Percentiles rank a stretch among this genome's conserved stretches.
Conservation (phyloP, 1,140 invertebrate genomes). For the Platorchestia sp. region DNA sequence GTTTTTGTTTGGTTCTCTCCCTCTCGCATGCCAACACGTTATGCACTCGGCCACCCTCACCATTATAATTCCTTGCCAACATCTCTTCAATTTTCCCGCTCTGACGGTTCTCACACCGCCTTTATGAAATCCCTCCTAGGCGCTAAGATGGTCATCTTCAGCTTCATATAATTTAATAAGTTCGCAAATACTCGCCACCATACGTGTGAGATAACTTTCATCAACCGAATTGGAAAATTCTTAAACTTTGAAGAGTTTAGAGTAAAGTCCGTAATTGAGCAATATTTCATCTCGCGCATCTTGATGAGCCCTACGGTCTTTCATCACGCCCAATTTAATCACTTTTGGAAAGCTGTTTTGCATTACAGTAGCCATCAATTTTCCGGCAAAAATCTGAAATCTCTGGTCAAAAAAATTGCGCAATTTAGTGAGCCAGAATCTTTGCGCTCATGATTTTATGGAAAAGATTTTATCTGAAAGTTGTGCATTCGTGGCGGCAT, state of each 20-base stretch:
- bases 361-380: constrained; percentile 23
- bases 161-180: background rate
- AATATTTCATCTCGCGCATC: background rate
- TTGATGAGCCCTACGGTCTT: background rate
- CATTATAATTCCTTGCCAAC: background rate
- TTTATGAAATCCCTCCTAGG: background rate
- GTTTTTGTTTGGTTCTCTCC: too few relatives aligned
- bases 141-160: background rate
- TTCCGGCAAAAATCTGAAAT: background rate
- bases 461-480: background rate
- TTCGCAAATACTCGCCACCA: background rate
- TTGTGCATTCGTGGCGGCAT: background rate
- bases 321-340: constrained; percentile 15
- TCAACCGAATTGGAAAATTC: background rate
- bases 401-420: background rate
- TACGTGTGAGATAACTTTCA: background rate
- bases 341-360: constrained; percentile 7
- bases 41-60: background rate
- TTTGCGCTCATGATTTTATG: background rate
- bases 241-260: background rate
- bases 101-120: background rate
- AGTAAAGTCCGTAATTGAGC: background rate
- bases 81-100: background rate
- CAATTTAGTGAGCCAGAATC: background rate
- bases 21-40: background rate